Percentiles rank a stretch among this genome's conserved stretches.
These are phyloP conservation scores for Artemia sp. DNA, from an alignment of 2,888 invertebrate species.

Conservation along the genomic window DNA sequence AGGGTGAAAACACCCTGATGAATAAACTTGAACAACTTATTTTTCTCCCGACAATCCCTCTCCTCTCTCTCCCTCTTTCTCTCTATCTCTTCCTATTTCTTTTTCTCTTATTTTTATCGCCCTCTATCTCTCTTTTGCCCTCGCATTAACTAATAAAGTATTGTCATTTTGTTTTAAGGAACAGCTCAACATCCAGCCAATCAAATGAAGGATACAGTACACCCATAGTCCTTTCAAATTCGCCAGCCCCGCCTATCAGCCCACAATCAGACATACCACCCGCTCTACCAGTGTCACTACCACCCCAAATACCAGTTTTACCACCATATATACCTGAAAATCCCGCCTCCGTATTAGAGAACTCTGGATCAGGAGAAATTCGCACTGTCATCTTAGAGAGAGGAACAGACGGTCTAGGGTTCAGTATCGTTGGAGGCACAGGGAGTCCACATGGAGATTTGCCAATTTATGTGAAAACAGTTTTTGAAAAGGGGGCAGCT, in stretches of 20 bases:
- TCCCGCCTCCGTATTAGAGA: constrained; percentile 19
- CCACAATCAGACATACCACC: constrained; percentile 21
- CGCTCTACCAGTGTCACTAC: constrained; percentile 19
- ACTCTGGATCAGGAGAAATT: constrained; percentile 19
- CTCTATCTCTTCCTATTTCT: too few relatives aligned
- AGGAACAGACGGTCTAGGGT: constrained; percentile 39
- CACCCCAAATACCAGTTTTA: not conserved
- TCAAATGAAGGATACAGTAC: constrained; percentile 12
- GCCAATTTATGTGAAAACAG: constrained; percentile 39
- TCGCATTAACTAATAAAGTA: too few relatives aligned
- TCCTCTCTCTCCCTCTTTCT: too few relatives aligned
- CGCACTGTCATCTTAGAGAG: constrained; percentile 34
- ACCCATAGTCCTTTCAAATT: constrained; percentile 6
- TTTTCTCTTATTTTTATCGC: too few relatives aligned
- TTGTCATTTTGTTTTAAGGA: not conserved
- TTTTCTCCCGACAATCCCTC: too few relatives aligned
- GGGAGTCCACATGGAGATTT: constrained; percentile 39
- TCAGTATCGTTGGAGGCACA: constrained; percentile 39
- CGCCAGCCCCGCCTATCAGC: constrained; percentile 21
- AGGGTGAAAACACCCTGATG: too few relatives aligned
- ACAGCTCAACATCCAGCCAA: constrained; percentile 12
- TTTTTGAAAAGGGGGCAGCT: constrained; percentile 33
- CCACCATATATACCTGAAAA: not conserved
- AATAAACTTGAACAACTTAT: too few relatives aligned
- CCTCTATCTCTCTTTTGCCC: too few relatives aligned